Percentiles rank a stretch among this genome's conserved stretches.
phyloP scores from a whole-genome alignment of 53 echinoderm and acorn worm species.

The Henricia sp. region DNA sequence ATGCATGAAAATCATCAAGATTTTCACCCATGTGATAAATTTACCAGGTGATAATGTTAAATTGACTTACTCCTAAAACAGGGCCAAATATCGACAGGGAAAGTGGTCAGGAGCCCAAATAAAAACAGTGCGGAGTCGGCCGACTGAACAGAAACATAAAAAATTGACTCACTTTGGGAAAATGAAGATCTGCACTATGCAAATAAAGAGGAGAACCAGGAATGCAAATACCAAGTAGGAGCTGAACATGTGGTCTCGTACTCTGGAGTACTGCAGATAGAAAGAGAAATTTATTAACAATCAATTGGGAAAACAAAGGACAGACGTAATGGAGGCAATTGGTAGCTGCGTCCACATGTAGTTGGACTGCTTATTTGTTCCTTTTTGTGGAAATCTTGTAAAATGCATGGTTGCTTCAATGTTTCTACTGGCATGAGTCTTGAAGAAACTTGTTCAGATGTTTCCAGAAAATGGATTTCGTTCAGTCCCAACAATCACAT shows the following conservation, averaged over 20 bases:
- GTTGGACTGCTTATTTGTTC: too few relatives aligned
- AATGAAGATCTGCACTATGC: conserved; percentile 84
- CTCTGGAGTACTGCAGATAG: conserved; percentile 90
- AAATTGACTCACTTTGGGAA: conserved; percentile 86
- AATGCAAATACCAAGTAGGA: conserved; percentile 95
- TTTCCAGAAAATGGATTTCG: too few relatives aligned
- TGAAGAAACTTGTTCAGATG: too few relatives aligned
- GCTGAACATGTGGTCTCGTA: conserved; percentile 96
- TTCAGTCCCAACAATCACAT: too few relatives aligned
- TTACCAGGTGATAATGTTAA: too few relatives aligned
- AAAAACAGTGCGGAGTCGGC: not conserved
- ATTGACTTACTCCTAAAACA: not conserved
- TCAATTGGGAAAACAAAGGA: not conserved
- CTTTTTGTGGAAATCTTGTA: too few relatives aligned
- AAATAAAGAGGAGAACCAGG: conserved; percentile 83
- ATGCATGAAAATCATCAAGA: too few relatives aligned
- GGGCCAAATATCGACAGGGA: not conserved
- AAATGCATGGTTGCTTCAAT: too few relatives aligned
- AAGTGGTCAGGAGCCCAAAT: too few relatives aligned
- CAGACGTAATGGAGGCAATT: not conserved
- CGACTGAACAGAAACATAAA: not conserved
- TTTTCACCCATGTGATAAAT: too few relatives aligned
- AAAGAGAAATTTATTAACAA: not conserved
- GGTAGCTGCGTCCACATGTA: too few relatives aligned
- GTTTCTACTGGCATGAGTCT: too few relatives aligned